Evolutionary conservation across 2,113 vertebrate species (phyloP).

Genomic region (Jacana jacana): DNA sequence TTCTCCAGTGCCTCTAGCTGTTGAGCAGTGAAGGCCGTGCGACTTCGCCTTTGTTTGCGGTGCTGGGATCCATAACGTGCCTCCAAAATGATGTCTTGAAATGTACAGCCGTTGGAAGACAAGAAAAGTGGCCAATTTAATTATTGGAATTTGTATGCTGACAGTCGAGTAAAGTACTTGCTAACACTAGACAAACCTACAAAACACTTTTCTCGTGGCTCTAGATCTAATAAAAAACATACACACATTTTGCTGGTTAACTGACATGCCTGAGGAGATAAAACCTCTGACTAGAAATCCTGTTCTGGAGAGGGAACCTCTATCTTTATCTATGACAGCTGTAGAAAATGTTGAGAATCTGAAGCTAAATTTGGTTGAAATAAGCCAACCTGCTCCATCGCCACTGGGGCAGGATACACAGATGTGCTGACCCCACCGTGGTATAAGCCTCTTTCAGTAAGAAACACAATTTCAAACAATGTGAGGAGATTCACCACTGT

Average conservation of each 20-base stretch:
- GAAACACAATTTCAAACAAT: neutral
- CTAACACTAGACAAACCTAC: neutral
- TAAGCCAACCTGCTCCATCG: neutral
- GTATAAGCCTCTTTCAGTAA: neutral
- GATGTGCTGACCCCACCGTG: neutral
- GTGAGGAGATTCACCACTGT: neutral
- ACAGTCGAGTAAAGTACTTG: neutral
- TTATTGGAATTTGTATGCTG: slow-evolving; percentile 77
- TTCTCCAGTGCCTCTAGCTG: slow-evolving; percentile 98
- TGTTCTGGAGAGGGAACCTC: neutral
- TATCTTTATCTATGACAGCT: neutral
- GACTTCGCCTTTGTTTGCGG: slow-evolving; percentile 95
- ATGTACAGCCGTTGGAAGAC: slow-evolving; percentile 96
- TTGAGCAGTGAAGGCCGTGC: slow-evolving; percentile 96
- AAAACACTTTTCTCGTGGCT: neutral
- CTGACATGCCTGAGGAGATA: neutral
- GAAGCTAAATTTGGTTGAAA: neutral
- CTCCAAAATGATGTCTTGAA: slow-evolving; percentile 99
- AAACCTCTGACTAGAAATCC: neutral
- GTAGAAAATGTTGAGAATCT: neutral
- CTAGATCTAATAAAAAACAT: neutral
- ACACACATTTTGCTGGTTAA: neutral
- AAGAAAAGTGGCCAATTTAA: slow-evolving; percentile 90
- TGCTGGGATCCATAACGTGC: slow-evolving; percentile 99
- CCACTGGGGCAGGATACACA: fast-evolving